Evolutionary conservation across 2,888 invertebrate species (phyloP), one percentile per base, ranked within the genome.

Genomic region (Drosophila hamatofila): DNA sequence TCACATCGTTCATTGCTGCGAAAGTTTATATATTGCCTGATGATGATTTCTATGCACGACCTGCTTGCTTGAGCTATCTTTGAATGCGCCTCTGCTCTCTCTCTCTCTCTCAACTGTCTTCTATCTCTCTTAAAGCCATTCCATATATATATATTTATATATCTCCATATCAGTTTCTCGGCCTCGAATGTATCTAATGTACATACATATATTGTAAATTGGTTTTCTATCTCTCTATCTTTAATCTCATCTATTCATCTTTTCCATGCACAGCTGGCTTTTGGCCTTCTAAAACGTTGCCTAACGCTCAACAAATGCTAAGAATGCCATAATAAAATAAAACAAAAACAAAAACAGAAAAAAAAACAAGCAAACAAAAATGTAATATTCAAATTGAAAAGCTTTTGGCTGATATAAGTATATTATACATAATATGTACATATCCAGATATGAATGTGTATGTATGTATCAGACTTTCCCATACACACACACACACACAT

Each of bases 201-300:
- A 55, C 8, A 46, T 48, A 57, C 25, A 57, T 46, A 37, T 46
- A 48, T 37, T 35, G 27, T 48, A 46, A 58, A 58, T 51, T 65
- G 23, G 12, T 25, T 61, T 23, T 59, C 54, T 52, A n/a, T 68
- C 44, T 80, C 39, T 58, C 44, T 63, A 49, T 66, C 54, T 72
- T 37, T 74, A 64, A 66, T 70, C 69, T 80, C 67, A 72, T 68
- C 55, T 72, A 37, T 68, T 68, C 66, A 71, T 81, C 64, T 89
- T 71, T 89, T 75, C 71, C 84, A 85, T 73, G 84, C 91, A 81
- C 89, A 92, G 91, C 85, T 91, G 91, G 84, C 90, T 78, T 91
- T 92, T 81, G 78, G 85, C 74, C 74, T 83, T 83, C 88, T 92
- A 72, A 80, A 90, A 80, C 80, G 91, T 85, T 91, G 91, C 83